Evolutionary conservation across 2,797 vertebrate genomes (phyloP).

Genomic region (Arrhamphus sclerolepis): DNA sequence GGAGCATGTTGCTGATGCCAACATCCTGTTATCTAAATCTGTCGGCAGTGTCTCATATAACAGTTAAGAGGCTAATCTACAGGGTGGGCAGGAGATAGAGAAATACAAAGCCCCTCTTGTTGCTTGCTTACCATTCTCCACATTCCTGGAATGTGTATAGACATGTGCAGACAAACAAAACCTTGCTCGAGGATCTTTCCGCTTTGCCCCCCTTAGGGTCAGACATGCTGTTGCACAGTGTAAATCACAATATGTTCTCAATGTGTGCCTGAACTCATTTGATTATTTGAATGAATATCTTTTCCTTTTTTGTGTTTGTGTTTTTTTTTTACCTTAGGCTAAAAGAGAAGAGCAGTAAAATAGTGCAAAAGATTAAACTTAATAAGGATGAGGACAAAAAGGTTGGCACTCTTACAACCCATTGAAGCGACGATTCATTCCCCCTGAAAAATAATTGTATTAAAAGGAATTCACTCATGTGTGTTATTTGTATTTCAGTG

Average conservation of each 20-base stretch:
- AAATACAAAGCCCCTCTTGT: slow-evolving; percentile 78
- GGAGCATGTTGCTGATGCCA: slow-evolving; percentile 58
- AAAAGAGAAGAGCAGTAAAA: slow-evolving; percentile 6
- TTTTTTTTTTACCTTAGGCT: neutral
- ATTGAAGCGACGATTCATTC: too few relatives aligned
- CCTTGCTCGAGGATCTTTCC: slow-evolving; percentile 48
- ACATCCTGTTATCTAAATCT: slow-evolving; percentile 75
- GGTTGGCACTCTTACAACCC: too few relatives aligned
- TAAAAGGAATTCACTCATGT: too few relatives aligned
- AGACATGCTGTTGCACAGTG: slow-evolving; percentile 25
- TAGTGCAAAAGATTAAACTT: slow-evolving; percentile 25
- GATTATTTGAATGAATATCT: neutral
- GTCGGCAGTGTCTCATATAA: slow-evolving; percentile 79
- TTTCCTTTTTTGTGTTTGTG: neutral
- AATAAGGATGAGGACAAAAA: neutral
- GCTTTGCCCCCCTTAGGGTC: slow-evolving; percentile 29
- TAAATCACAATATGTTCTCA: slow-evolving; percentile 49
- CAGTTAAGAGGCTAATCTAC: slow-evolving; percentile 80
- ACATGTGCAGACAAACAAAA: slow-evolving; percentile 71
- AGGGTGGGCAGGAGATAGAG: slow-evolving; percentile 71
- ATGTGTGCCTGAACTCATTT: slow-evolving; percentile 29
- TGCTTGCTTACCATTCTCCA: slow-evolving; percentile 58
- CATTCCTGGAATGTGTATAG: slow-evolving; percentile 76
- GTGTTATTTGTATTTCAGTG: too few relatives aligned
- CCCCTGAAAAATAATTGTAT: too few relatives aligned